Percentiles rank a stretch among this genome's conserved stretches.
Conservation (phyloP, 2,888 invertebrate genomes). For the Brachyptera putata region DNA sequence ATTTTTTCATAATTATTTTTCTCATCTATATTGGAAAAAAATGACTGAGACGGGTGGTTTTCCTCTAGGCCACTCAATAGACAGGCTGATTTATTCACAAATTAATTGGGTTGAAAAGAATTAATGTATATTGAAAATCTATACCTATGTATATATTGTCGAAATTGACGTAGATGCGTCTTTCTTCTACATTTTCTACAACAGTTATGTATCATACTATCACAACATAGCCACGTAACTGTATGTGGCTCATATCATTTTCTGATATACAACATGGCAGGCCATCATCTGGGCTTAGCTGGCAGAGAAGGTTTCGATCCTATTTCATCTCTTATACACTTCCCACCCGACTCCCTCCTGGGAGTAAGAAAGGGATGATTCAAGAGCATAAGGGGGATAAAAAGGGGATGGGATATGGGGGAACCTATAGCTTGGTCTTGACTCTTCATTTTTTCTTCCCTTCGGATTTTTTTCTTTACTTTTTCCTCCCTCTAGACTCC, state of each 20-base stretch:
- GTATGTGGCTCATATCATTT: conserved; percentile 17
- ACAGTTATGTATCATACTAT: too few species aligned
- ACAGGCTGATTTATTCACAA: too few species aligned
- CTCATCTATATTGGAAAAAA: too few species aligned
- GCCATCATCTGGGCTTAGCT: conserved; percentile 20
- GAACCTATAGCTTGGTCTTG: conserved; percentile 15
- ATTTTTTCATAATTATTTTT: too few species aligned
- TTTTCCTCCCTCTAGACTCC: conserved; percentile 22
- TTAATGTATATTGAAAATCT: too few species aligned
- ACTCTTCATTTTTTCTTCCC: conserved; percentile 24
- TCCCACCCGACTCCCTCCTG: conserved; percentile 18
- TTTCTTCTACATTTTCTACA: too few species aligned
- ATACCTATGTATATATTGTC: too few species aligned
- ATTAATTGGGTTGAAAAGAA: too few species aligned
- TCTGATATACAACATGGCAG: conserved; percentile 21
- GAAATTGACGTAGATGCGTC: too few species aligned
- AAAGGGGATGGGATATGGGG: background rate
- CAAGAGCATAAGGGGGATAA: conserved; percentile 14
- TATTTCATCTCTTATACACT: conserved; percentile 22
- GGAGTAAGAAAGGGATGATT: conserved; percentile 22
- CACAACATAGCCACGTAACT: too few species aligned
- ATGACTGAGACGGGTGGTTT: too few species aligned
- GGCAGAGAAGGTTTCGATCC: conserved; percentile 15
- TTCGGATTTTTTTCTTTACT: conserved; percentile 17
- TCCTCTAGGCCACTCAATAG: too few species aligned